These are phyloP conservation scores for Melanostoma scalare DNA, from an alignment of 2,888 invertebrate species.

Conservation along the genomic window DNA sequence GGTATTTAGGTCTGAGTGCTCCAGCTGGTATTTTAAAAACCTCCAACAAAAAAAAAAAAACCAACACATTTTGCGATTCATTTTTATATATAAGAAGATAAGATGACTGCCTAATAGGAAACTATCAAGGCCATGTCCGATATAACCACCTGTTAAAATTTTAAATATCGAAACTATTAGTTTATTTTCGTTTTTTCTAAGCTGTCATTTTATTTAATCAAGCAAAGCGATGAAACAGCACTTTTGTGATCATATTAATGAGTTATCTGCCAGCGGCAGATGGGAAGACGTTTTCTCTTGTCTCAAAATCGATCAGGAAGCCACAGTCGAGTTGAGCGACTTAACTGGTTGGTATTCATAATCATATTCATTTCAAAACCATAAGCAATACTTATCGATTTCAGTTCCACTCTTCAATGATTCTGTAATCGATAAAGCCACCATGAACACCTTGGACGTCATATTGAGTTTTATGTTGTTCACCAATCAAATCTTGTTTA, in stretches of 20 bases:
- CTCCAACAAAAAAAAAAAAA: too few relatives aligned
- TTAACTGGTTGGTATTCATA: conserved; percentile 32
- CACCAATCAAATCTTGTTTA: conserved; percentile 26
- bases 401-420: conserved; percentile 25
- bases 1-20: too few relatives aligned
- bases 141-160: too few relatives aligned
- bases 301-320: conserved; percentile 40
- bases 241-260: background rate
- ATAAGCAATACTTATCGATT: background rate
- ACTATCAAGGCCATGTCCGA: too few relatives aligned
- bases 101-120: too few relatives aligned
- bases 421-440: background rate
- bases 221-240: conserved; percentile 7
- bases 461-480: conserved; percentile 14
- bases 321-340: conserved; percentile 38
- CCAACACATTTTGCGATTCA: too few relatives aligned
- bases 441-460: conserved; percentile 20
- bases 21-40: too few relatives aligned
- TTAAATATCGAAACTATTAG: too few relatives aligned
- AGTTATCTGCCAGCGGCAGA: conserved; percentile 22
- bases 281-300: conserved; percentile 43
- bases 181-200: too few relatives aligned
- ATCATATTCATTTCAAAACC: background rate
- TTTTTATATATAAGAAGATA: too few relatives aligned
- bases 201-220: too few relatives aligned